Percentiles rank a stretch among this genome's conserved stretches.
Evolutionary conservation across 2,797 vertebrate species (phyloP).

Genomic region (Leptatherina wallacei): DNA sequence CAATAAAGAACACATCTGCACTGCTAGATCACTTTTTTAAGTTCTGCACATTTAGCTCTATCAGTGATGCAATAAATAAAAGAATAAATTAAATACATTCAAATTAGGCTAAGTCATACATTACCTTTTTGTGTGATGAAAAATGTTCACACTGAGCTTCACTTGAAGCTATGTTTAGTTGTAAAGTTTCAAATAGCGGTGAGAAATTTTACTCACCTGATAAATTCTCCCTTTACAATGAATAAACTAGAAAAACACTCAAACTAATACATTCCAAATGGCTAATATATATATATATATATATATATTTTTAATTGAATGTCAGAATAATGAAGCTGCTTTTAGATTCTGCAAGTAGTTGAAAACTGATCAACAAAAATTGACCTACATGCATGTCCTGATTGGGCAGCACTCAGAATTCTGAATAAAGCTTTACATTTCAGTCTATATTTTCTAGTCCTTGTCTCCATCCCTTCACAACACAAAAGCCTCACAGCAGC

Average conservation of each 20-base stretch:
- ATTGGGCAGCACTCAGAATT: slow-evolving; percentile 29
- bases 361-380: slow-evolving; percentile 15
- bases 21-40: slow-evolving; percentile 5
- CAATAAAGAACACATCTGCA: slow-evolving; percentile 15
- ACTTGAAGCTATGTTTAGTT: slow-evolving; percentile 38
- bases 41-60: slow-evolving; percentile 24
- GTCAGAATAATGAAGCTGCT: slow-evolving; percentile 11
- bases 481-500: slow-evolving; percentile 15
- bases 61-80: slow-evolving; percentile 43
- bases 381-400: slow-evolving; percentile 25
- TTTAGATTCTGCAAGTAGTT: not conserved
- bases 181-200: slow-evolving; percentile 66
- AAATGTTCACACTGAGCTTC: slow-evolving; percentile 36
- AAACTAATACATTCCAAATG: slow-evolving; percentile 50
- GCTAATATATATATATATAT: slow-evolving; percentile 16
- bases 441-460: not conserved
- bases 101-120: slow-evolving; percentile 59
- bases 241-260: slow-evolving; percentile 11
- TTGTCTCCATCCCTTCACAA: slow-evolving; percentile 22
- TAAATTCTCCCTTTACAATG: slow-evolving; percentile 19
- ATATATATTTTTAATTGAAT: slow-evolving; percentile 7
- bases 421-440: slow-evolving; percentile 6
- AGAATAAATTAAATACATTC: slow-evolving; percentile 77
- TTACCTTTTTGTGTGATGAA: slow-evolving; percentile 41
- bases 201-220: slow-evolving; percentile 32